phyloP scores from a whole-genome alignment of 2,113 vertebrate genomes.

The Rhea pennata region DNA sequence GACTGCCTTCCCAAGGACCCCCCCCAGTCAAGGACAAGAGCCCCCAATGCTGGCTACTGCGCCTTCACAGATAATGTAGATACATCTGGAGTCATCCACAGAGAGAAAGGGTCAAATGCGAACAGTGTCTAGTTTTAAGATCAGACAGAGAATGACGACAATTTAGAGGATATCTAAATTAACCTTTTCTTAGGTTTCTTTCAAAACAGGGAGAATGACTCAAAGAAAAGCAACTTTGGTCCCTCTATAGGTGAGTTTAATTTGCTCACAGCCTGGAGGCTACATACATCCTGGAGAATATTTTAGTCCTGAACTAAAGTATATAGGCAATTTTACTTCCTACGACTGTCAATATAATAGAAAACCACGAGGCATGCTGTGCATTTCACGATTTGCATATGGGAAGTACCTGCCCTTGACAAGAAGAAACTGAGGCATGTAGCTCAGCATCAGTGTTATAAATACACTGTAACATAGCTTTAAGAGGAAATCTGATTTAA shows the following conservation, averaged over 20 bases:
- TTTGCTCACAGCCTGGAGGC: not conserved
- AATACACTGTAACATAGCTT: not conserved
- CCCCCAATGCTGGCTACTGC: not conserved
- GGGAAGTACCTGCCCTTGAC: not conserved
- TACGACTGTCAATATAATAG: too few species aligned
- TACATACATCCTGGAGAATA: not conserved
- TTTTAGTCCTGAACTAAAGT: not conserved
- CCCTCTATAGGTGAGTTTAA: not conserved
- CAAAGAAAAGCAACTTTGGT: not conserved
- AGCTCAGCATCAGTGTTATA: not conserved
- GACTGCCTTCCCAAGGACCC: not conserved
- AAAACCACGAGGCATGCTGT: not conserved
- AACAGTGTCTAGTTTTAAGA: not conserved
- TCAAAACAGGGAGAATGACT: not conserved
- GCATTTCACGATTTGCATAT: not conserved
- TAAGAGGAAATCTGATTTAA: not conserved
- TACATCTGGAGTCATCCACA: not conserved
- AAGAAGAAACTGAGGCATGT: not conserved
- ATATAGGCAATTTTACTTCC: too few species aligned
- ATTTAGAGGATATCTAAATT: not conserved
- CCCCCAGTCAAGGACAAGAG: not conserved
- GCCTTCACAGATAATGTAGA: not conserved
- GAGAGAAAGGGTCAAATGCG: not conserved
- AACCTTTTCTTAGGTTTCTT: not conserved
- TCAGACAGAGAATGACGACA: not conserved